These are phyloP conservation scores for Elysia chlorotica DNA, from an alignment of 1,140 invertebrate genomes.

Conservation along the genomic window DNA sequence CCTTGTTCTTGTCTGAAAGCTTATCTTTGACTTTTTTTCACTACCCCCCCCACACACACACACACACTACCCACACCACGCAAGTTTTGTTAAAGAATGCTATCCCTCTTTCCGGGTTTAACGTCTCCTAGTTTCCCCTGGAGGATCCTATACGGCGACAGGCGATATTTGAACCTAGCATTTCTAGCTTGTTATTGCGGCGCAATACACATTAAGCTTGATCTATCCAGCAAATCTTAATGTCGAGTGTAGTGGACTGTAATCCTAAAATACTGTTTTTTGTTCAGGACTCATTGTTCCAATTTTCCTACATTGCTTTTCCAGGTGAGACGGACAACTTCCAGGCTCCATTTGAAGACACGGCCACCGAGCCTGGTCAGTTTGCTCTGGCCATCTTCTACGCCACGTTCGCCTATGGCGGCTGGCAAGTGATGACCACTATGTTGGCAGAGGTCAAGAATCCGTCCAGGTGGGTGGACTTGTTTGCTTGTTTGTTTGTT, in stretches of 20 bases:
- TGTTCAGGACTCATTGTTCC: neutral
- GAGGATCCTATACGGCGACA: no score
- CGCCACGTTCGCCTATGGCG: neutral
- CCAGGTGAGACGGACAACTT: neutral
- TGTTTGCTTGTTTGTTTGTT: neutral
- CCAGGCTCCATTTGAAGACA: neutral
- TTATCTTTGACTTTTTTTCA: no score
- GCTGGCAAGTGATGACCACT: neutral
- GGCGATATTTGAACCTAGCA: no score
- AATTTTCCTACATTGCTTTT: neutral
- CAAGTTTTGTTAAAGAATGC: no score
- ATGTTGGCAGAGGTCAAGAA: constrained; percentile 4
- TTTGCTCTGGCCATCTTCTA: neutral
- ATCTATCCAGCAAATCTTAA: no score
- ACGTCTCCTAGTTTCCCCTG: no score
- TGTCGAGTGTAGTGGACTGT: neutral
- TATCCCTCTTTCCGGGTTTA: no score
- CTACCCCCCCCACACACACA: no score
- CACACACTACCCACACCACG: no score
- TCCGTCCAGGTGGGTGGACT: neutral
- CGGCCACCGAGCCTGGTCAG: neutral
- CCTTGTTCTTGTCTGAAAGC: no score
- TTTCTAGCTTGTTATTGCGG: no score
- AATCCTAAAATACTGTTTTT: neutral
- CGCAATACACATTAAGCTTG: no score